Percentiles rank a stretch among this genome's conserved stretches.
phyloP scores from a whole-genome alignment of 2,888 invertebrate species.

The Tethea ocularis region DNA sequence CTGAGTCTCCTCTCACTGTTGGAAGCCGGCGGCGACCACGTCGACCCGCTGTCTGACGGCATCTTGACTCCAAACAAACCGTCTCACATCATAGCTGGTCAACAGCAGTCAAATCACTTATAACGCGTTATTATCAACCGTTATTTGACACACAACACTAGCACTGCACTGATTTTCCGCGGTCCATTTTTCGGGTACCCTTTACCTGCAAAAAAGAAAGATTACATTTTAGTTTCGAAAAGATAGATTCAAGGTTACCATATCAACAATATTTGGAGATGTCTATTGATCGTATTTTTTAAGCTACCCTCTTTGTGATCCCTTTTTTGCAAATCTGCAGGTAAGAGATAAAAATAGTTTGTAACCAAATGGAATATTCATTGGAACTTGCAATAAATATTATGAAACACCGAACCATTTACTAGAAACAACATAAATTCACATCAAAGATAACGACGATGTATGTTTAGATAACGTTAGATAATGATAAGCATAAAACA shows the following conservation, averaged over 20 bases:
- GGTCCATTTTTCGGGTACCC: constrained; percentile 61
- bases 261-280: background rate
- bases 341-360: background rate
- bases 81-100: constrained; percentile 70
- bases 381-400: background rate
- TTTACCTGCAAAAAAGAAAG: constrained; percentile 63
- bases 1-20: constrained; percentile 77
- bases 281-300: background rate
- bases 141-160: constrained; percentile 57
- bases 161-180: constrained; percentile 39
- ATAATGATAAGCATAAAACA: constrained; percentile 9
- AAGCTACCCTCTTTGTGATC: background rate
- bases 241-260: background rate
- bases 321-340: constrained; percentile 4
- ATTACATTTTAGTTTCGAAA: constrained; percentile 14
- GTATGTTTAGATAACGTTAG: constrained; percentile 1
- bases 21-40: constrained; percentile 78
- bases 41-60: constrained; percentile 79
- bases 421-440: constrained; percentile 1
- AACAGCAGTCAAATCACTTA: constrained; percentile 32
- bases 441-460: constrained; percentile 6
- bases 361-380: background rate
- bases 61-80: constrained; percentile 62
- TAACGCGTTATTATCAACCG: constrained; percentile 31
- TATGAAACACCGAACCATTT: background rate